Conservation (phyloP, 2,113 vertebrate genomes). For the Tragulus kanchil region DNA sequence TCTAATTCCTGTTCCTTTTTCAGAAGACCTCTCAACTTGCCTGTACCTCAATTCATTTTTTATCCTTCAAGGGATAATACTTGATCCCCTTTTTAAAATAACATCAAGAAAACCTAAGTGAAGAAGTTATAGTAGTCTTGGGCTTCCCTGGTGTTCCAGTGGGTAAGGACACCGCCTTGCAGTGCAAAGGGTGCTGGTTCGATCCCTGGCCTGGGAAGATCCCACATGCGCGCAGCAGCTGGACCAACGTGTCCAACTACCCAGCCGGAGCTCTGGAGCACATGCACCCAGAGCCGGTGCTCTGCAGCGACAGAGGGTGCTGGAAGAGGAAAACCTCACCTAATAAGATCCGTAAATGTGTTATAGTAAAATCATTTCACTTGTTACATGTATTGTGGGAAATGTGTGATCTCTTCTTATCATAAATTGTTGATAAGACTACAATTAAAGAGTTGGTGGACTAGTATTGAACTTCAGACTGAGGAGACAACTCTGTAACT, state of each 20-base stretch:
- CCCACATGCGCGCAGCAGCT: too few species aligned
- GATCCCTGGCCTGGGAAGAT: too few species aligned
- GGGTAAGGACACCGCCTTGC: too few species aligned
- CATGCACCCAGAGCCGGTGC: too few species aligned
- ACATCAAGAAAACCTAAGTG: not conserved
- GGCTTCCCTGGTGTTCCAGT: not conserved
- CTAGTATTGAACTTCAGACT: not conserved
- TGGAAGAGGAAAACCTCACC: not conserved
- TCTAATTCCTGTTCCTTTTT: slow-evolving; percentile 25
- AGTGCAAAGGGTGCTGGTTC: too few species aligned
- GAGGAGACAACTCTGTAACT: not conserved
- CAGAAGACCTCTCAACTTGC: not conserved
- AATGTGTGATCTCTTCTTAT: not conserved
- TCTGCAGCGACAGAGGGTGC: not conserved
- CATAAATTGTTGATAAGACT: not conserved
- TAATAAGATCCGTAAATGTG: not conserved
- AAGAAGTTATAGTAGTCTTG: slow-evolving; percentile 1
- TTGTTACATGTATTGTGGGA: slow-evolving; percentile 13
- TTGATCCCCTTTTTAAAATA: not conserved
- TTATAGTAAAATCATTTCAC: not conserved
- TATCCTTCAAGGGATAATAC: not conserved
- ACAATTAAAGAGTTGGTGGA: not conserved
- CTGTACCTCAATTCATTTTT: not conserved
- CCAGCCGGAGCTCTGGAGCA: too few species aligned
- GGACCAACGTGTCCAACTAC: too few species aligned